Percentiles rank a stretch among this genome's conserved stretches.
phyloP scores from a whole-genome alignment of 2,888 invertebrate species.

The Melieria omissa region DNA sequence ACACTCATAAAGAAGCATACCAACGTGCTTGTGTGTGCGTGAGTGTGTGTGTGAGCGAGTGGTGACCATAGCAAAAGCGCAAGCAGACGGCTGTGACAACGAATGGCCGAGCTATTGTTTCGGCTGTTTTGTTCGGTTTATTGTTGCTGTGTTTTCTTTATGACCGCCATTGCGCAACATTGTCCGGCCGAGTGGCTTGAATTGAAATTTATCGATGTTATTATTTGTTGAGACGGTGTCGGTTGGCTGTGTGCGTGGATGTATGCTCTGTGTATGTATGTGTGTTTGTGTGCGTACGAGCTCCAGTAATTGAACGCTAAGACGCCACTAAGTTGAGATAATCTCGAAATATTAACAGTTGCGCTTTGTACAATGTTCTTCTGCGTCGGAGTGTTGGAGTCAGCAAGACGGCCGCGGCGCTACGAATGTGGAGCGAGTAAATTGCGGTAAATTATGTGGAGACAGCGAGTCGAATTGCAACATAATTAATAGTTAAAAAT shows the following conservation, averaged over 20 bases:
- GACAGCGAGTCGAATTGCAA: too few species aligned
- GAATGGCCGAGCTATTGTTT: too few species aligned
- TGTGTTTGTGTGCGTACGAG: neutral
- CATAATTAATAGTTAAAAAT: too few species aligned
- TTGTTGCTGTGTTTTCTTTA: neutral
- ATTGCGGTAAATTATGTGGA: too few species aligned
- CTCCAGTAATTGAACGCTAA: neutral
- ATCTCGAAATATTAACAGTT: conserved; percentile 34
- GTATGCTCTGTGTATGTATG: neutral
- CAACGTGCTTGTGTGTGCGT: conserved; percentile 29
- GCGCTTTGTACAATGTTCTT: neutral
- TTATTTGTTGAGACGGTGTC: conserved; percentile 1
- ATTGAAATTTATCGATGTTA: conserved; percentile 18
- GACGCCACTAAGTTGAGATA: conserved; percentile 25
- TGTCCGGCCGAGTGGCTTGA: neutral
- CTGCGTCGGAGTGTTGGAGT: neutral
- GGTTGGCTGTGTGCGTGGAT: too few species aligned
- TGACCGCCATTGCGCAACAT: conserved; percentile 2
- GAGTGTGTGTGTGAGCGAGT: conserved; percentile 36
- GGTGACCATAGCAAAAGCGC: neutral
- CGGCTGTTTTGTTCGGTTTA: neutral
- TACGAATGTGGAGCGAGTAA: too few species aligned
- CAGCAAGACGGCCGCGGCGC: neutral
- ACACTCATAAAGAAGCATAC: neutral
- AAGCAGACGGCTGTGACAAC: too few species aligned